A percentile compares a stretch with the other conserved stretches of the same genome.
Evolutionary conservation across 2,888 invertebrate genomes (phyloP).

Genomic region (Linyphia triangularis): DNA sequence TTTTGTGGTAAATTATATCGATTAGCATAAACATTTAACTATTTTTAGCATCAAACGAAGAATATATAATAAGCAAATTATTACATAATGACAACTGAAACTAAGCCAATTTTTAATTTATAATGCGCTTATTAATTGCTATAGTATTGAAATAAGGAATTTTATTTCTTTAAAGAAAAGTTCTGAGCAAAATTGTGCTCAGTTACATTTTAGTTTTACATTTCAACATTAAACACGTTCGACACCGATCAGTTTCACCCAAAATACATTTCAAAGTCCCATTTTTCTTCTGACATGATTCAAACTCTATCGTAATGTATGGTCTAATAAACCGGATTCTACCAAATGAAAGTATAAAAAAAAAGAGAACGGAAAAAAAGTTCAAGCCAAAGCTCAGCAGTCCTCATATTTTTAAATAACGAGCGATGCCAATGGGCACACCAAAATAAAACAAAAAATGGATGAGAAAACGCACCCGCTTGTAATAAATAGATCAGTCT

Average conservation of each 20-base stretch:
- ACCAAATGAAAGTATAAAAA: slow-evolving; percentile 53
- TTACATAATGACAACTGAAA: no score
- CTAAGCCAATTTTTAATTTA: no score
- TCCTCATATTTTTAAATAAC: slow-evolving; percentile 71
- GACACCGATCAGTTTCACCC: slow-evolving; percentile 5
- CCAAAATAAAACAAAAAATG: slow-evolving; percentile 35
- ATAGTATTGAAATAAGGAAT: no score
- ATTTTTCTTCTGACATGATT: slow-evolving; percentile 31
- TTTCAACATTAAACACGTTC: background rate
- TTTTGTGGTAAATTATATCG: no score
- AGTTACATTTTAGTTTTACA: background rate
- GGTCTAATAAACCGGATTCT: slow-evolving; percentile 60
- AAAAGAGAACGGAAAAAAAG: background rate
- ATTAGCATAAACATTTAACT: no score
- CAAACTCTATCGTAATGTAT: slow-evolving; percentile 55
- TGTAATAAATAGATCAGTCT: slow-evolving; percentile 67
- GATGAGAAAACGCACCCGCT: slow-evolving; percentile 30
- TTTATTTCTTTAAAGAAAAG: no score
- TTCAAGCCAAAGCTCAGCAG: slow-evolving; percentile 19
- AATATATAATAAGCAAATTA: no score
- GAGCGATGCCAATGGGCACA: slow-evolving; percentile 31
- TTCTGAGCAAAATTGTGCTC: no score
- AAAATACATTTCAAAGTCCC: slow-evolving; percentile 31
- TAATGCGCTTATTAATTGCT: no score
- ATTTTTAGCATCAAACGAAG: no score